Base-by-base conservation (phyloP, 2,888 invertebrate species). In the Diaperis boleti region DNA sequence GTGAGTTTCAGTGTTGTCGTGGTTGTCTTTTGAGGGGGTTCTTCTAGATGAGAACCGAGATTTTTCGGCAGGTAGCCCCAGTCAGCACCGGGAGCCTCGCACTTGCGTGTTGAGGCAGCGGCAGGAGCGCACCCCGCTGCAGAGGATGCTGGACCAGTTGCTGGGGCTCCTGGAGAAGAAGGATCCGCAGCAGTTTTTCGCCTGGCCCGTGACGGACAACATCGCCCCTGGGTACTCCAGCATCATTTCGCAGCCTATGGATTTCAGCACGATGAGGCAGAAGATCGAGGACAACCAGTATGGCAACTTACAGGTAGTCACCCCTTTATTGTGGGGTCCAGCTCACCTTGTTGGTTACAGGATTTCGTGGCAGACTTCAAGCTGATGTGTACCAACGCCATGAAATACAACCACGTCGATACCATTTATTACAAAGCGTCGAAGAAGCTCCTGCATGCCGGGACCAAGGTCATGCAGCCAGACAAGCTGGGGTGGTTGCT, bases 361-460 rank as follows among this genome's bases (percentile, higher is more conserved):
- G 80, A 81, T 41, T 81, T 82, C 42, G 70, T 78, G 8, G 73
- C 71, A 0, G 99, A 99, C 81, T 95, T 98, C 79, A 92, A 92
- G 71, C 82, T 98, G 50, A 98, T 99, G 92, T 98, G 97, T 82
- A 92, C 94, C 68, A 99, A 99, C 79, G 98, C 98, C 0, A 95
- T 96, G 88, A 92, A 92, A 15, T 99, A 99, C 82, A 99, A 99
- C 83, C 93, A 95, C 69, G 89, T 91, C 0, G 98, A 98, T 69
- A 99, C 99, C 0, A 93, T 99, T 37, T 98, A 98, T 82, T 95
- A 93, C 82, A 96, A 96, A 81, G 94, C 95, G 0, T 96, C 96
- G 0, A 92, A 94, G 72, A 89, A 95, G 39, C 82, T 99, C 7
- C 84, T 96, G 0, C 94, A 95, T 74, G 88, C 91, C 0, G 96